These are phyloP conservation scores for Drosophila aff. DNA, from an alignment of 1,140 invertebrate genomes.

Conservation along the genomic window DNA sequence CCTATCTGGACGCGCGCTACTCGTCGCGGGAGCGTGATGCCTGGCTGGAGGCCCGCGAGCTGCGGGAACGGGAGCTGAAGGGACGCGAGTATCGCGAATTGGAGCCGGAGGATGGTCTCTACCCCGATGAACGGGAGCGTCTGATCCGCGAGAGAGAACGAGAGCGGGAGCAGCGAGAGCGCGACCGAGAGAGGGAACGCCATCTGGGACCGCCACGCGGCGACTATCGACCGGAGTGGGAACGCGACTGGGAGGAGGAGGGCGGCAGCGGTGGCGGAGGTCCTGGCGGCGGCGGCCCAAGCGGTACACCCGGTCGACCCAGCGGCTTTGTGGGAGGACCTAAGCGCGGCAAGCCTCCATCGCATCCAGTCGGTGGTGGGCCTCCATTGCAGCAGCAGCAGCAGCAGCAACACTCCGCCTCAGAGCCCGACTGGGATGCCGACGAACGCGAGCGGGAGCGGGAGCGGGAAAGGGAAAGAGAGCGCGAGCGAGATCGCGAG, in stretches of 20 bases:
- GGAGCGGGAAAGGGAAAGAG: constrained; percentile 21
- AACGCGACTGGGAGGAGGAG: constrained; percentile 77
- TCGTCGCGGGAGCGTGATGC: constrained; percentile 71
- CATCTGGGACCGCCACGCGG: constrained; percentile 54
- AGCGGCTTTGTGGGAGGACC: constrained; percentile 73
- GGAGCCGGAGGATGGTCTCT: constrained; percentile 67
- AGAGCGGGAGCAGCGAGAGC: constrained; percentile 64
- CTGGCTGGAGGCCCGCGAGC: constrained; percentile 70
- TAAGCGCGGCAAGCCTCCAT: constrained; percentile 58
- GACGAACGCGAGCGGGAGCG: constrained; percentile 67
- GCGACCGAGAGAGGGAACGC: constrained; percentile 63
- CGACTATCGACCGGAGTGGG: constrained; percentile 74
- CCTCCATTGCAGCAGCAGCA: constrained; percentile 39
- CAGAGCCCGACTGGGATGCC: constrained; percentile 81
- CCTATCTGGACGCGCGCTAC: constrained; percentile 68
- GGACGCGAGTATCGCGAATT: constrained; percentile 74
- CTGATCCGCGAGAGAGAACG: constrained; percentile 40
- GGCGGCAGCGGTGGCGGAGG: constrained; percentile 15
- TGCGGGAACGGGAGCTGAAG: constrained; percentile 59
- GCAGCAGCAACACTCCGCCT: constrained; percentile 68
- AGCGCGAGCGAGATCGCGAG: constrained; percentile 51
- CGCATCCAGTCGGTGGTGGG: constrained; percentile 26
- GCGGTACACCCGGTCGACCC: constrained; percentile 45
- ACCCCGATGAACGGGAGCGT: constrained; percentile 69
- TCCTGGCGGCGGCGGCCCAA: constrained; percentile 37